Percentiles rank a stretch among this genome's conserved stretches.
Conservation (phyloP, 2,113 vertebrate genomes). For the Lophochroa leadbeateri region DNA sequence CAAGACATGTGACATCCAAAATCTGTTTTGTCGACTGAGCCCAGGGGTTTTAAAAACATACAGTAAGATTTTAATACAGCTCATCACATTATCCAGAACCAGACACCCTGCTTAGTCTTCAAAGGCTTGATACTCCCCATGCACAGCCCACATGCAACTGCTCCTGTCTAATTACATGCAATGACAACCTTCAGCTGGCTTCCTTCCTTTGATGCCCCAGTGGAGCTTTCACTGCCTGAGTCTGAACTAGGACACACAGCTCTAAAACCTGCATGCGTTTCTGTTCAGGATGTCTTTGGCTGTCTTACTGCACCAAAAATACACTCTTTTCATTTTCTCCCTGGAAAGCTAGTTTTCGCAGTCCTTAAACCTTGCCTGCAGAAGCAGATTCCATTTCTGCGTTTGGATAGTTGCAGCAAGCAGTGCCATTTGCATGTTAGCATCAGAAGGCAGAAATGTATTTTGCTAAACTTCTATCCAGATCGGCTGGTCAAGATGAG, state of each 20-base stretch:
- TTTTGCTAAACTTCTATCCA: neutral
- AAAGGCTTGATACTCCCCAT: neutral
- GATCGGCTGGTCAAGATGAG: neutral
- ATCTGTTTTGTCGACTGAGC: constrained; percentile 12
- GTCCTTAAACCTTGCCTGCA: neutral
- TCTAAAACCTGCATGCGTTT: neutral
- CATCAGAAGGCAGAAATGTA: neutral
- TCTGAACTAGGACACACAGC: neutral
- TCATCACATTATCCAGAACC: neutral
- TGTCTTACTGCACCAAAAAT: neutral
- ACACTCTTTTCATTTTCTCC: neutral
- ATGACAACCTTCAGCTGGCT: neutral
- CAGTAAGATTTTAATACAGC: constrained; percentile 20
- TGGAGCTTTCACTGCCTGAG: neutral
- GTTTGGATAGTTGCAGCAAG: neutral
- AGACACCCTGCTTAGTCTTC: constrained; percentile 36
- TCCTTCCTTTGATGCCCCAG: neutral
- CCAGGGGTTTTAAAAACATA: neutral
- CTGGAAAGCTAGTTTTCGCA: neutral
- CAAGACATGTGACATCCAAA: neutral
- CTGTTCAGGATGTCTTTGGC: neutral
- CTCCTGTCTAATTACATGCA: neutral
- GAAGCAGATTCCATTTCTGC: neutral
- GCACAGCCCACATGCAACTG: constrained; percentile 10
- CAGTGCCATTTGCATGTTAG: neutral